A percentile compares a stretch with the other conserved stretches of the same genome.
Conservation (phyloP, 2,113 vertebrate species). For the Oryzias melastigma region DNA sequence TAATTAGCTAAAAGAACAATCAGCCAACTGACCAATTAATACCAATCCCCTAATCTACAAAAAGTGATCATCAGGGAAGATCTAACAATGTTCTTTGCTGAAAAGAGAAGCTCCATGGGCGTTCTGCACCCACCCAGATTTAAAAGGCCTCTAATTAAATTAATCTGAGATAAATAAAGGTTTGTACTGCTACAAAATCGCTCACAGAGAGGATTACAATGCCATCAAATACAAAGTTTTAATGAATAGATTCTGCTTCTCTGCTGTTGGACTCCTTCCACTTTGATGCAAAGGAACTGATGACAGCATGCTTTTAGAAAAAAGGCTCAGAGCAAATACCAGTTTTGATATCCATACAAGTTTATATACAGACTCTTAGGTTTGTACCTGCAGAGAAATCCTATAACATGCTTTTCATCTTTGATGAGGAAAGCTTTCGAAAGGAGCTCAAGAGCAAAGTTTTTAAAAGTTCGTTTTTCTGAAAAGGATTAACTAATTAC, state of each 20-base stretch:
- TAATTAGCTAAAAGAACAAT: conserved; percentile 74
- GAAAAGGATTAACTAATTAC: too few species aligned
- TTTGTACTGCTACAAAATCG: conserved; percentile 67
- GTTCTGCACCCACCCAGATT: conserved; percentile 64
- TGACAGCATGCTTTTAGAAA: too few species aligned
- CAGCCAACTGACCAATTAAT: conserved; percentile 77
- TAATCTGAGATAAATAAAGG: conserved; percentile 78
- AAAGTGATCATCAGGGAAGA: conserved; percentile 60
- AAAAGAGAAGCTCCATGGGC: conserved; percentile 71
- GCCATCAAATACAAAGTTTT: conserved; percentile 61
- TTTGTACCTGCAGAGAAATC: too few species aligned
- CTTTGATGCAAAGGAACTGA: not conserved
- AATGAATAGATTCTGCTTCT: conserved; percentile 21
- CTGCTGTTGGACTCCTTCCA: conserved; percentile 2
- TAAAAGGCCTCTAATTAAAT: conserved; percentile 76
- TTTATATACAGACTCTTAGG: too few species aligned
- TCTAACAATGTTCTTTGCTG: conserved; percentile 54
- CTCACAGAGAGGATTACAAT: conserved; percentile 73
- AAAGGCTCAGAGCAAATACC: too few species aligned
- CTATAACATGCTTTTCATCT: not conserved
- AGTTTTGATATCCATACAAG: too few species aligned
- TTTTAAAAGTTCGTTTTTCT: conserved; percentile 44
- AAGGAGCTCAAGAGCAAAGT: not conserved
- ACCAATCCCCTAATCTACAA: conserved; percentile 75
- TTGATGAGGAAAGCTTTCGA: not conserved